A percentile compares a stretch with the other conserved stretches of the same genome.
phyloP scores from a whole-genome alignment of 2,113 vertebrate species.

The Neopipo cinnamomea region DNA sequence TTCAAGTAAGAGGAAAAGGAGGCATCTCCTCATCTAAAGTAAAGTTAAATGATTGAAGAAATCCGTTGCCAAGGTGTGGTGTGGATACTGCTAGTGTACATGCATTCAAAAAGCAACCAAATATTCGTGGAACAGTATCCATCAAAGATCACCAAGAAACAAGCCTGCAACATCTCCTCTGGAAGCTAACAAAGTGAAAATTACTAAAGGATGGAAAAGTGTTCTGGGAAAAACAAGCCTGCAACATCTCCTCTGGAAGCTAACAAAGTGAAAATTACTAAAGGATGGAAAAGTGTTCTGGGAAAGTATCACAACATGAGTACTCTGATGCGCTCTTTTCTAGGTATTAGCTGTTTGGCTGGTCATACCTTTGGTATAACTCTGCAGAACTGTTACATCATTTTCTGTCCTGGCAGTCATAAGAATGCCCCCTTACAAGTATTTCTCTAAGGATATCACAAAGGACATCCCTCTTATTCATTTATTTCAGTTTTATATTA shows the following conservation, averaged over 20 bases:
- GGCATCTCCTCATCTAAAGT: neutral
- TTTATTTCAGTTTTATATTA: neutral
- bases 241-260: neutral
- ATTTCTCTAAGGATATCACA: neutral
- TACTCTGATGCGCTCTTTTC: accelerated
- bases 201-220: neutral
- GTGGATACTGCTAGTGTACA: neutral
- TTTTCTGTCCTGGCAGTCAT: neutral
- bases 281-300: neutral
- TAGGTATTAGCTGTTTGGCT: neutral
- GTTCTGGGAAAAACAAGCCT: neutral
- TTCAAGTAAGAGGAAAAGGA: neutral
- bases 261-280: neutral
- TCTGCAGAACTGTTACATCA: neutral
- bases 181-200: neutral
- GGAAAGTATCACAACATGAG: accelerated
- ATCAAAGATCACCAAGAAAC: neutral
- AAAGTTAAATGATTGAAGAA: neutral
- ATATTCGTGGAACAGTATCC: neutral
- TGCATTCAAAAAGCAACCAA: neutral
- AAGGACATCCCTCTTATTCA: neutral
- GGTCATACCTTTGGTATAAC: neutral
- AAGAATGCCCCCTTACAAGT: neutral
- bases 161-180: neutral
- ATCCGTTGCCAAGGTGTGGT: neutral